Percentiles rank a stretch among this genome's conserved stretches.
Conservation (phyloP, 2,797 vertebrate genomes). For the Ctenopoma kingsleyae region DNA sequence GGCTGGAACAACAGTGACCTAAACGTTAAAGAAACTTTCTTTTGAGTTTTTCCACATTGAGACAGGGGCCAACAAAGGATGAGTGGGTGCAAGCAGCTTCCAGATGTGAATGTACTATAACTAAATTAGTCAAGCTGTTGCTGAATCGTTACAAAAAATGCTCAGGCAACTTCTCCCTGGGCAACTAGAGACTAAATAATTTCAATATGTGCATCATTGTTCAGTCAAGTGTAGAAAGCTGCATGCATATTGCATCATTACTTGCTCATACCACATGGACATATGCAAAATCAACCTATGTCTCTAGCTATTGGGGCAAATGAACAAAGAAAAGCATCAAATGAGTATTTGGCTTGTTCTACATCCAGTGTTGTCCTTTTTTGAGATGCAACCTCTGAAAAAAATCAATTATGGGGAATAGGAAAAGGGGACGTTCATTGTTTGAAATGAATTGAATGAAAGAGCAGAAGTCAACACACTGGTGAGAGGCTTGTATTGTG, state of each 20-base stretch:
- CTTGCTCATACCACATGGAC: neutral
- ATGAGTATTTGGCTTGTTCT: conserved; percentile 7
- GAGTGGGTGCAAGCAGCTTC: conserved; percentile 10
- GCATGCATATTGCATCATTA: neutral
- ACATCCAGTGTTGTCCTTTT: conserved; percentile 1
- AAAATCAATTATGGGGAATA: conserved; percentile 42
- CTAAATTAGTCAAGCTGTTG: conserved; percentile 9
- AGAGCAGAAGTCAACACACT: conserved; percentile 25
- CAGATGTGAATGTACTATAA: conserved; percentile 25
- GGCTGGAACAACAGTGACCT: conserved; percentile 1
- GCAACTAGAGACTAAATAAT: conserved; percentile 21
- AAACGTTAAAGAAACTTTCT: conserved; percentile 17
- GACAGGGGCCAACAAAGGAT: conserved; percentile 1
- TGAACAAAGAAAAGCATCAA: conserved; percentile 1
- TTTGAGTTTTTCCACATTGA: conserved; percentile 6
- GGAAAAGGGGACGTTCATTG: conserved; percentile 31
- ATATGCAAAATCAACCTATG: neutral
- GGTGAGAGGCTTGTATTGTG: conserved; percentile 34
- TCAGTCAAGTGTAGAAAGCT: conserved; percentile 6
- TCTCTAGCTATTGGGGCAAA: conserved; percentile 2
- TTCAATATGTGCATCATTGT: conserved; percentile 14
- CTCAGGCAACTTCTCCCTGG: conserved; percentile 3
- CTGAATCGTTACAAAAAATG: conserved; percentile 11
- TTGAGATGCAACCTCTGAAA: conserved; percentile 27
- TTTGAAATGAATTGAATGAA: conserved; percentile 29